A percentile compares a stretch with the other conserved stretches of the same genome.
phyloP scores from a whole-genome alignment of 2,797 vertebrate species.

The Mycteria americana region DNA sequence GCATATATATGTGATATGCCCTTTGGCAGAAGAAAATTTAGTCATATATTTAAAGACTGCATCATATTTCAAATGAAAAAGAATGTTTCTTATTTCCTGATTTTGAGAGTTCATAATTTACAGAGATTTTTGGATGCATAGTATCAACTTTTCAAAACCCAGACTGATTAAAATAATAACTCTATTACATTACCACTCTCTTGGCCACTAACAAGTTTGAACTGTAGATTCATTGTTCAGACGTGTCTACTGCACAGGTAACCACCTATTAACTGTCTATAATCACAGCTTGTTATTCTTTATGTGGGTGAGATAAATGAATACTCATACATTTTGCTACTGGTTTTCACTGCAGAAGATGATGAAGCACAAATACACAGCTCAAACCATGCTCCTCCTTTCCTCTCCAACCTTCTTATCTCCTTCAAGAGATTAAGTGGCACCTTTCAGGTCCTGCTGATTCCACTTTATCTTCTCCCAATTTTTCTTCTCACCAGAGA shows the following conservation, averaged over 20 bases:
- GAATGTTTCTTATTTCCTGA: not conserved
- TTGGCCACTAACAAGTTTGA: not conserved
- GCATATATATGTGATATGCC: not conserved
- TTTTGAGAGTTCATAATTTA: not conserved
- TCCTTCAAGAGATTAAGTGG: not conserved
- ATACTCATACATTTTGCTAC: not conserved
- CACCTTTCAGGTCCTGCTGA: not conserved
- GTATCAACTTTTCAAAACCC: not conserved
- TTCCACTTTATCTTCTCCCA: not conserved
- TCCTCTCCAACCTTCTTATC: not conserved
- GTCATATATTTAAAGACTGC: not conserved
- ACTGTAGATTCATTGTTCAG: not conserved
- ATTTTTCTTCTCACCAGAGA: not conserved
- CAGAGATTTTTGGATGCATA: not conserved
- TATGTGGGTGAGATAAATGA: not conserved
- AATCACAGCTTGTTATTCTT: not conserved
- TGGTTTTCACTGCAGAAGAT: not conserved
- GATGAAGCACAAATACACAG: not conserved
- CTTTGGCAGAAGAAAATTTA: not conserved
- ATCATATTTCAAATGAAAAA: not conserved
- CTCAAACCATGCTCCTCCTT: not conserved
- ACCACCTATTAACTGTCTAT: not conserved
- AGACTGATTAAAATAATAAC: not conserved
- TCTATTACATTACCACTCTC: not conserved
- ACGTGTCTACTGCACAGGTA: not conserved